These are phyloP conservation scores for Orthonychiurus folsomi DNA, from an alignment of 2,888 invertebrate genomes.

Conservation along the genomic window DNA sequence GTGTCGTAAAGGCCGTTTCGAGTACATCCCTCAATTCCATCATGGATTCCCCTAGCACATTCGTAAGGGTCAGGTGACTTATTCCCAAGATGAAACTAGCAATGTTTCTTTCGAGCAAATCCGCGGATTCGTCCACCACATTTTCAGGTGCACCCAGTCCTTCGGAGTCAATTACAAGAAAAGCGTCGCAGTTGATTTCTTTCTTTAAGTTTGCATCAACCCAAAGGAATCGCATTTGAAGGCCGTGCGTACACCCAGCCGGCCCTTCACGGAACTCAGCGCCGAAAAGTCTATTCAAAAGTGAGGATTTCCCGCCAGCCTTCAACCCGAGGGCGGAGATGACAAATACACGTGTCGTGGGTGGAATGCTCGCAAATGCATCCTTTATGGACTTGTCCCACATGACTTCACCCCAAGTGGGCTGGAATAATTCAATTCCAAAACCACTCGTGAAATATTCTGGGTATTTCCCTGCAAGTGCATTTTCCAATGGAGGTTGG, in stretches of 20 bases:
- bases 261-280: constrained; percentile 5
- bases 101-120: constrained; percentile 10
- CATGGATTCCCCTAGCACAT: constrained; percentile 7
- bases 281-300: constrained; percentile 7
- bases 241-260: neutral
- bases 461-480: neutral
- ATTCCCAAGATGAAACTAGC: constrained; percentile 15
- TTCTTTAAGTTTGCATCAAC: constrained; percentile 1
- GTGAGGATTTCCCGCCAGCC: constrained; percentile 6
- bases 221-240: constrained; percentile 10
- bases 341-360: constrained; percentile 1
- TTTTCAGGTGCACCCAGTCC: constrained; percentile 12
- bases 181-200: constrained; percentile 13
- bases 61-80: constrained; percentile 8
- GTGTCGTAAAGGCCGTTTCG: constrained; percentile 2
- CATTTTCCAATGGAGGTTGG: neutral
- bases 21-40: constrained; percentile 13
- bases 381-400: neutral
- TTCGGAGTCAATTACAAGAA: constrained; percentile 17
- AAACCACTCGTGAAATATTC: neutral
- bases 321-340: constrained; percentile 2
- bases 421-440: neutral
- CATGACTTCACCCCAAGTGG: neutral
- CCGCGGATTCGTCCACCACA: constrained; percentile 8
- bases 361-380: neutral